Evolutionary conservation across 2,113 vertebrate species (phyloP).

Genomic region (Ahaetulla prasina): DNA sequence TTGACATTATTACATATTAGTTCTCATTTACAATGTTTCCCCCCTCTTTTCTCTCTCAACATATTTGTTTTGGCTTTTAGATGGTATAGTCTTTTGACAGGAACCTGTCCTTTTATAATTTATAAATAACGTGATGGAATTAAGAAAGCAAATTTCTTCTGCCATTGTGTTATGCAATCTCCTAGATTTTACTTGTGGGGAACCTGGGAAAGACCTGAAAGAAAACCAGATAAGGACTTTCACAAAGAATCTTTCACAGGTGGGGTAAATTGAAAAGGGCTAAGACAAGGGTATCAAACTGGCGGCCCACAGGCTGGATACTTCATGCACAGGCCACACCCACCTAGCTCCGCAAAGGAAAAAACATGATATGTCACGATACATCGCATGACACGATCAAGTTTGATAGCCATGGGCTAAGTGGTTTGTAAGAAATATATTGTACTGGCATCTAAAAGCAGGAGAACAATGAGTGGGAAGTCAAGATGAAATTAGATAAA

Average conservation of each 20-base stretch:
- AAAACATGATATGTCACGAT: too few relatives aligned
- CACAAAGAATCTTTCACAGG: neutral
- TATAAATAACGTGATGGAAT: neutral
- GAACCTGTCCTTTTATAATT: neutral
- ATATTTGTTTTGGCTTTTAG: neutral
- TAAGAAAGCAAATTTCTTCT: neutral
- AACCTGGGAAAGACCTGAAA: neutral
- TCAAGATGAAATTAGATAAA: neutral
- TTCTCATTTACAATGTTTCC: neutral
- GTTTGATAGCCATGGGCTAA: neutral
- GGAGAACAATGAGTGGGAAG: neutral
- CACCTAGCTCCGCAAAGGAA: too few relatives aligned
- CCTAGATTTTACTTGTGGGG: neutral
- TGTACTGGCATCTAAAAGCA: neutral
- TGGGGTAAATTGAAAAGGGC: neutral
- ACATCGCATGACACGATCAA: rapidly evolving
- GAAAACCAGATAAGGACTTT: neutral
- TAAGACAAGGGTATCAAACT: neutral
- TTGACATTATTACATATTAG: neutral
- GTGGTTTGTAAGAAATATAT: neutral
- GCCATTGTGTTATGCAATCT: neutral
- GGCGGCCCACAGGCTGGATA: too few relatives aligned
- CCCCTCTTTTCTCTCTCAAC: neutral
- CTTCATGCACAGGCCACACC: too few relatives aligned
- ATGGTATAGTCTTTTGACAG: neutral